These are phyloP conservation scores for Mustelus asterias DNA, from an alignment of 2,113 vertebrate species.

Conservation along the genomic window DNA sequence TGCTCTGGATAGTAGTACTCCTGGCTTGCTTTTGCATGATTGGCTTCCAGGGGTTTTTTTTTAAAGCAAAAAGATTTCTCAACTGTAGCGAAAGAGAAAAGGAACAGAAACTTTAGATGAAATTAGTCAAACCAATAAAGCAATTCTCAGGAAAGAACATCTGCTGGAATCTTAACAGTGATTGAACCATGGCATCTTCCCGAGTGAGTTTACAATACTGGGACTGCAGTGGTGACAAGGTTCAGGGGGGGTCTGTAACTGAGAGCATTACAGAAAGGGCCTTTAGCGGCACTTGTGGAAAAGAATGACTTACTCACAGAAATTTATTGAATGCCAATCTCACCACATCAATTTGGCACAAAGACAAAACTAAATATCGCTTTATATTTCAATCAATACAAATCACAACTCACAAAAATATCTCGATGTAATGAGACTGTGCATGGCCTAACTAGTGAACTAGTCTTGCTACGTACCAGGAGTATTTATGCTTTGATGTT, in stretches of 20 bases:
- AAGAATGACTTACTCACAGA: neutral
- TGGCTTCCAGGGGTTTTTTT: neutral
- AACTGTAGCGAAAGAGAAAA: neutral
- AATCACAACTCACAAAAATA: neutral
- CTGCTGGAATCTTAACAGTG: neutral
- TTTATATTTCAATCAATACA: slow-evolving; percentile 28
- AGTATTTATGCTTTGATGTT: neutral
- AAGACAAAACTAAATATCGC: neutral
- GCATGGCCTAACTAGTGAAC: neutral
- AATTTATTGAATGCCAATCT: neutral
- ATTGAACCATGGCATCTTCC: neutral
- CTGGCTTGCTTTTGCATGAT: neutral
- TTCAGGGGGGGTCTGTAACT: neutral
- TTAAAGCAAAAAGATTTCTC: neutral
- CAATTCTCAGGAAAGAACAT: slow-evolving; percentile 17
- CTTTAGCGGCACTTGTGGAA: neutral
- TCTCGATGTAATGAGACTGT: slow-evolving; percentile 2
- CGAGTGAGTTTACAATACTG: neutral
- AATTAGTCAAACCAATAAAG: neutral
- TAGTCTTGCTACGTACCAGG: neutral
- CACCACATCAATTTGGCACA: neutral
- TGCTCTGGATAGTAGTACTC: neutral
- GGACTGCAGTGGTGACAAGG: neutral
- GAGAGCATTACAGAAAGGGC: neutral
- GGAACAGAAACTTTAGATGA: neutral